A percentile compares a stretch with the other conserved stretches of the same genome.
phyloP scores from a whole-genome alignment of 2,888 invertebrate species.

The Oithona nana region DNA sequence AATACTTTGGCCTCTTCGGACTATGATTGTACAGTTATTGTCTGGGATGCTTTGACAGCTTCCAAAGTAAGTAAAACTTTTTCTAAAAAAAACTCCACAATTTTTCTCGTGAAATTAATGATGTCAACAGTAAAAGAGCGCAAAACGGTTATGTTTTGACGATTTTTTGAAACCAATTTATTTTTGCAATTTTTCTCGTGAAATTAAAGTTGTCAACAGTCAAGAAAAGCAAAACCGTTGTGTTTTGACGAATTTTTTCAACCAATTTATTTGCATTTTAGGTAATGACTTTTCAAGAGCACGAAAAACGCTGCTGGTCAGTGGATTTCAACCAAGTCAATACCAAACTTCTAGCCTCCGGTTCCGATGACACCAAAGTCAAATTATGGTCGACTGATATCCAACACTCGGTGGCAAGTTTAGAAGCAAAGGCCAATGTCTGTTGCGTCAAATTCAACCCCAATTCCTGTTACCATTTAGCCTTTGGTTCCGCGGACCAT shows the following conservation, averaged over 20 bases:
- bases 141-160: no score
- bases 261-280: no score
- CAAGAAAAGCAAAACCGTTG: no score
- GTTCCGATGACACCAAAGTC: slow-evolving; percentile 77
- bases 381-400: slow-evolving; percentile 78
- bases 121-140: no score
- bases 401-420: slow-evolving; percentile 62
- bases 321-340: slow-evolving; percentile 85
- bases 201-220: no score
- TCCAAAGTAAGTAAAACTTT: no score
- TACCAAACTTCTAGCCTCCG: slow-evolving; percentile 69
- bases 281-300: slow-evolving; percentile 49
- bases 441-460: slow-evolving; percentile 86
- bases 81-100: no score
- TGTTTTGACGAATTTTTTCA: no score
- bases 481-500: slow-evolving; percentile 91
- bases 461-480: slow-evolving; percentile 61
- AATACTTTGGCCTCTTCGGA: slow-evolving; percentile 70
- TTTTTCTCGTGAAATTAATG: no score
- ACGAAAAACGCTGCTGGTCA: slow-evolving; percentile 87
- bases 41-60: slow-evolving; percentile 64
- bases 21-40: slow-evolving; percentile 78
- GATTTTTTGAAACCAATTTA: no score
- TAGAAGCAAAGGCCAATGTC: slow-evolving; percentile 84
- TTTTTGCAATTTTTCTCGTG: no score